Conservation (phyloP, 1,140 invertebrate species). For the Batillaria attramentaria region DNA sequence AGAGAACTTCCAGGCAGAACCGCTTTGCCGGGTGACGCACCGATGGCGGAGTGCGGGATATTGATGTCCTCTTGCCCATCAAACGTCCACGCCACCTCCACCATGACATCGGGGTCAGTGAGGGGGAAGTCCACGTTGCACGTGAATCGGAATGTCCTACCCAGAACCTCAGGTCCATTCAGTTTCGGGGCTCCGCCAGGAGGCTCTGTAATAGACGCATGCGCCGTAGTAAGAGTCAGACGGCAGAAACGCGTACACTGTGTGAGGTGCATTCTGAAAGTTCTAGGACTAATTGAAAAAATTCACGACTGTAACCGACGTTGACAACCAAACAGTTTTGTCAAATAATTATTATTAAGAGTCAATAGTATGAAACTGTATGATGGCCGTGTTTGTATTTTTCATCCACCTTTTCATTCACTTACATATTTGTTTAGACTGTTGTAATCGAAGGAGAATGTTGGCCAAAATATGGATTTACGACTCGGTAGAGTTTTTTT, state of each 20-base stretch:
- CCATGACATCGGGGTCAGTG: background rate
- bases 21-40: background rate
- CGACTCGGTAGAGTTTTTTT: too few relatives aligned
- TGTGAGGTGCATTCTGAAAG: background rate
- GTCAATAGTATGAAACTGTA: too few relatives aligned
- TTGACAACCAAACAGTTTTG: background rate
- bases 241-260: background rate
- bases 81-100: constrained; percentile 25
- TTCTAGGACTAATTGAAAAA: background rate
- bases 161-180: background rate
- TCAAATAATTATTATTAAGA: background rate
- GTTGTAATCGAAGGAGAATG: too few relatives aligned
- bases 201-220: too few relatives aligned
- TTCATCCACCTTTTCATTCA: too few relatives aligned
- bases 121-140: background rate
- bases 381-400: too few relatives aligned
- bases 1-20: background rate
- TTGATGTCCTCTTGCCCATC: background rate
- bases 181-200: background rate
- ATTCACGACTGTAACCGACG: background rate
- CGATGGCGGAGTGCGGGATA: background rate
- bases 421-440: too few relatives aligned
- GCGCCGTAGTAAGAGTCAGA: background rate
- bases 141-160: constrained; percentile 7
- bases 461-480: too few relatives aligned